Conservation (phyloP, 2,113 vertebrate species). For the Gulo gulo region DNA sequence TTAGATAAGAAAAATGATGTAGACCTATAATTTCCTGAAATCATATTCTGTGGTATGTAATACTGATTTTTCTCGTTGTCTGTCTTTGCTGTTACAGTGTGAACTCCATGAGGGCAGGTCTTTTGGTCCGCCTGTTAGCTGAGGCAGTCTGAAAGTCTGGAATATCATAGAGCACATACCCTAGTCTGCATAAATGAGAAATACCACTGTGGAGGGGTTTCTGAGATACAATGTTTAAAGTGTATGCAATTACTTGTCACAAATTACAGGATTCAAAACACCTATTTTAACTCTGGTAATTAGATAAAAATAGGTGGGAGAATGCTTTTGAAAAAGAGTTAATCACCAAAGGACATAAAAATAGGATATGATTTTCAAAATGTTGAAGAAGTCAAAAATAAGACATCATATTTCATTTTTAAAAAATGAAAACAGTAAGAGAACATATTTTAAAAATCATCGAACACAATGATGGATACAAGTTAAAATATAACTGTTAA, state of each 20-base stretch:
- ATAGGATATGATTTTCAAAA: background rate
- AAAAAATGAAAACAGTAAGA: background rate
- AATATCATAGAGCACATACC: background rate
- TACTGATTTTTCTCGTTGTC: background rate
- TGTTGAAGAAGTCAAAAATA: background rate
- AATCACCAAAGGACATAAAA: background rate
- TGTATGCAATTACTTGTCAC: background rate
- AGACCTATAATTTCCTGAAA: background rate
- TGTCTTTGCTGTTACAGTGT: background rate
- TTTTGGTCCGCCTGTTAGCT: too few relatives aligned
- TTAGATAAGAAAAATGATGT: background rate
- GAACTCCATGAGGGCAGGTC: background rate
- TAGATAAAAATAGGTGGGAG: background rate
- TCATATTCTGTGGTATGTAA: fast-evolving
- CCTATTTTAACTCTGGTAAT: background rate
- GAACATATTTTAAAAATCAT: background rate
- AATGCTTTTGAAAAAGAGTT: background rate
- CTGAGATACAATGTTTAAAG: background rate
- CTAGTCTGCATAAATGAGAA: background rate
- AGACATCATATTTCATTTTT: background rate
- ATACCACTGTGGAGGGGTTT: background rate
- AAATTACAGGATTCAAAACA: background rate
- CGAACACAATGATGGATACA: background rate
- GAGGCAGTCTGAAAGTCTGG: background rate
- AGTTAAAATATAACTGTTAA: background rate